A percentile compares a stretch with the other conserved stretches of the same genome.
Evolutionary conservation across 2,888 invertebrate species (phyloP).

Genomic region (Myopa tessellatipennis): DNA sequence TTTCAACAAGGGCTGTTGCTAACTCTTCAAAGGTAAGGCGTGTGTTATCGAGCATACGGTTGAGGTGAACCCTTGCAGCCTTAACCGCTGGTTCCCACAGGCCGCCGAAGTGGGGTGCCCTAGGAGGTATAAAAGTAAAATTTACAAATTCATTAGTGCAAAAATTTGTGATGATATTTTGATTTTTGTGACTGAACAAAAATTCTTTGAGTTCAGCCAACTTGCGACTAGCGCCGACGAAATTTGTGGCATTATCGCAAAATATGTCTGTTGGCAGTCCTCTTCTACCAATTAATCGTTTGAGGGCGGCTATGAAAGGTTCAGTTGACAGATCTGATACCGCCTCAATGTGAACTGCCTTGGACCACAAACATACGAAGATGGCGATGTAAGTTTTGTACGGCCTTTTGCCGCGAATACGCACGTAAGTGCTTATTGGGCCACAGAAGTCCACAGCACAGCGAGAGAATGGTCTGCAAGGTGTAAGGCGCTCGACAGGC

Average conservation of each 20-base stretch:
- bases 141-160: too few relatives aligned
- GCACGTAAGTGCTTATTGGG: slow-evolving; percentile 37
- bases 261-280: slow-evolving; percentile 33
- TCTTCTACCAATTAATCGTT: slow-evolving; percentile 33
- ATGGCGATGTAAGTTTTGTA: slow-evolving; percentile 40
- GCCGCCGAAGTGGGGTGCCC: slow-evolving; percentile 35
- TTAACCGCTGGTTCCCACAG: slow-evolving; percentile 34
- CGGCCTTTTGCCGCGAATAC: slow-evolving; percentile 36
- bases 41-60: not conserved
- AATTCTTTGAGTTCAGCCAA: not conserved
- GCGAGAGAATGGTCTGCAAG: slow-evolving; percentile 40
- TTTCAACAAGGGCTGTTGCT: not conserved
- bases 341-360: slow-evolving; percentile 45
- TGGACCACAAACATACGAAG: slow-evolving; percentile 16
- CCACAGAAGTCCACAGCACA: slow-evolving; percentile 43
- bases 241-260: slow-evolving; percentile 38
- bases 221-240: slow-evolving; percentile 13
- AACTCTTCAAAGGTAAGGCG: slow-evolving; percentile 24
- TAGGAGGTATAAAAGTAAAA: too few relatives aligned
- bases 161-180: not conserved
- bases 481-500: slow-evolving; percentile 31
- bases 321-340: slow-evolving; percentile 42
- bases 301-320: slow-evolving; percentile 34
- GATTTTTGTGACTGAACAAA: not conserved
- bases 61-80: too few relatives aligned